A percentile compares a stretch with the other conserved stretches of the same genome.
phyloP scores from a whole-genome alignment of 2,797 vertebrate species.

The Sebastes itinus region DNA sequence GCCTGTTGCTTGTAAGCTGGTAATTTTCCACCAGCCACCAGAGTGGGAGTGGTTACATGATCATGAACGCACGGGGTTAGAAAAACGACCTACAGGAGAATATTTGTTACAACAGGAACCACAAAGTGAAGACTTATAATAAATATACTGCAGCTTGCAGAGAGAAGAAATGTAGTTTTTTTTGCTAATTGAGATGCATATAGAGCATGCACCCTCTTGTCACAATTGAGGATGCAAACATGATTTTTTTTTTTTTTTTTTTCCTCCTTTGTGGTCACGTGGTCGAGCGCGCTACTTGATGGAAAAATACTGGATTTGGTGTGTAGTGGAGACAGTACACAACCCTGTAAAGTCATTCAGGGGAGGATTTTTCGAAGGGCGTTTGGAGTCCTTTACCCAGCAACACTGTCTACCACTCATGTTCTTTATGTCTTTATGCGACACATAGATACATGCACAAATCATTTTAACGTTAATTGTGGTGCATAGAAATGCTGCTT shows the following conservation, averaged over 20 bases:
- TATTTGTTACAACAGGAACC: slow-evolving; percentile 22
- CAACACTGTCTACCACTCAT: slow-evolving; percentile 58
- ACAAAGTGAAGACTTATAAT: slow-evolving; percentile 8
- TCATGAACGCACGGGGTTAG: slow-evolving; percentile 79
- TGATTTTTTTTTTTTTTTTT: slow-evolving; percentile 58
- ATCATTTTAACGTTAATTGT: background rate
- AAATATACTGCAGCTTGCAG: background rate
- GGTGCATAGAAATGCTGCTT: background rate
- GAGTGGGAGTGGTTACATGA: slow-evolving; percentile 87
- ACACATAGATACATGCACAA: background rate
- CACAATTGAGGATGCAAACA: slow-evolving; percentile 70
- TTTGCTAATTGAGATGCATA: slow-evolving; percentile 13
- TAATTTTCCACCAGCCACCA: slow-evolving; percentile 89
- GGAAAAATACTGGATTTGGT: slow-evolving; percentile 90
- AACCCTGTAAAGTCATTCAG: slow-evolving; percentile 75
- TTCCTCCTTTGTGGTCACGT: slow-evolving; percentile 75
- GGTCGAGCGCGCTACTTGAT: slow-evolving; percentile 84
- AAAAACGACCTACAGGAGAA: slow-evolving; percentile 70
- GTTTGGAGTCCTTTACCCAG: slow-evolving; percentile 71
- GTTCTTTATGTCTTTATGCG: slow-evolving; percentile 16
- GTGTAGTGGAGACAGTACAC: slow-evolving; percentile 75
- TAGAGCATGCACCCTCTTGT: slow-evolving; percentile 24
- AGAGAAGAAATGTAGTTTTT: background rate
- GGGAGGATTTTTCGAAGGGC: slow-evolving; percentile 69
- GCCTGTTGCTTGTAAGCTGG: slow-evolving; percentile 86